Percentiles rank a stretch among this genome's conserved stretches.
Evolutionary conservation across 2,113 vertebrate species (phyloP).

Genomic region (Zapornia atra): DNA sequence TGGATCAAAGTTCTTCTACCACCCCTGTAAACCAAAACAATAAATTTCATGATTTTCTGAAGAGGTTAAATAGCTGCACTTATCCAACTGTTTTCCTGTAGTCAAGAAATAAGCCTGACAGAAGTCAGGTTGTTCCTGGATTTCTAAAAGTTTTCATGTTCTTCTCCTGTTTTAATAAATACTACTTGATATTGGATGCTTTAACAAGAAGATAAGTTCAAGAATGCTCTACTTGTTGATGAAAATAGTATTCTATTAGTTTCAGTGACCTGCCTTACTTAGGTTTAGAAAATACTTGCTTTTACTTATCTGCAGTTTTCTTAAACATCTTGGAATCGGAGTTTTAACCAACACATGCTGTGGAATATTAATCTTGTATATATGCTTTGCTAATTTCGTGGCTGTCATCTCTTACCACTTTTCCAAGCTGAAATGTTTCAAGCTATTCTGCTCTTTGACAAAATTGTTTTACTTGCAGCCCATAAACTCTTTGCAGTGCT

Average conservation of each 20-base stretch:
- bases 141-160: neutral
- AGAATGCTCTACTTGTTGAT: neutral
- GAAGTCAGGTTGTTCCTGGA: neutral
- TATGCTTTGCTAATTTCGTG: neutral
- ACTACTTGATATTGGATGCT: neutral
- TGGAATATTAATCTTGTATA: neutral
- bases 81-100: neutral
- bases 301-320: neutral
- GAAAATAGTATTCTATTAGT: neutral
- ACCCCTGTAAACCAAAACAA: neutral
- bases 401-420: neutral
- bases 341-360: neutral
- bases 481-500: neutral
- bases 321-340: neutral
- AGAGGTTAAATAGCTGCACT: neutral
- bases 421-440: neutral
- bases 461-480: neutral
- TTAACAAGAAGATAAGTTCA: neutral
- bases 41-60: neutral
- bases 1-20: neutral
- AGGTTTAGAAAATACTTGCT: neutral
- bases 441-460: neutral
- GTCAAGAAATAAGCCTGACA: neutral
- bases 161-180: neutral
- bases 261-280: neutral